These are phyloP conservation scores for Papilio protenor DNA, from an alignment of 2,888 invertebrate genomes.

Conservation along the genomic window DNA sequence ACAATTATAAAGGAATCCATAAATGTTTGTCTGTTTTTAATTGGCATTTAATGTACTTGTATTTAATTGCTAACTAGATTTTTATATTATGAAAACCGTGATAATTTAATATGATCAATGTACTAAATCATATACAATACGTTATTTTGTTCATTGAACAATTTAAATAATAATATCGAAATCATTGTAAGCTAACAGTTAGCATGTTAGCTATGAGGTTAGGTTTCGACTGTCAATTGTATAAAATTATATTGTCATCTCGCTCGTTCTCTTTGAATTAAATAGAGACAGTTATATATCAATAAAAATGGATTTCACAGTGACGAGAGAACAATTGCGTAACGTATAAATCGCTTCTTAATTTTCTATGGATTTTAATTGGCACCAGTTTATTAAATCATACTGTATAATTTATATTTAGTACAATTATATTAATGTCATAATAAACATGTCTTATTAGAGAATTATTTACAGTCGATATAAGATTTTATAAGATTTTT, in stretches of 20 bases:
- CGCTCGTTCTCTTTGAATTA: neutral
- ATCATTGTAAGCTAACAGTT: neutral
- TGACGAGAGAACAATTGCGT: slow-evolving; percentile 24
- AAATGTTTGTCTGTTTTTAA: too few relatives aligned
- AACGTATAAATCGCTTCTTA: slow-evolving; percentile 32
- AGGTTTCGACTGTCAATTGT: neutral
- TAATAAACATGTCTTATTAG: slow-evolving; percentile 5
- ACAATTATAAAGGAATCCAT: too few relatives aligned
- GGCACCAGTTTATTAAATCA: slow-evolving; percentile 24
- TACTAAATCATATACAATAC: neutral
- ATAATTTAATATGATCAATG: neutral
- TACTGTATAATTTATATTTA: slow-evolving; percentile 25
- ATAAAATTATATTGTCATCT: neutral
- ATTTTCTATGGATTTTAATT: slow-evolving; percentile 37
- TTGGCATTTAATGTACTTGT: too few relatives aligned
- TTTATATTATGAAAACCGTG: neutral
- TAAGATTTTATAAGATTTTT: neutral
- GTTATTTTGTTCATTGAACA: neutral
- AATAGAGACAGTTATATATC: neutral
- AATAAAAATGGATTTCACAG: neutral
- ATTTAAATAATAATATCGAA: neutral
- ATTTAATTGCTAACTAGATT: too few relatives aligned
- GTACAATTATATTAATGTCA: slow-evolving; percentile 18
- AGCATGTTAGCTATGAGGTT: neutral
- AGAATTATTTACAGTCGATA: neutral